Conservation (phyloP, 2,797 vertebrate genomes). For the Diceros bicornis region DNA sequence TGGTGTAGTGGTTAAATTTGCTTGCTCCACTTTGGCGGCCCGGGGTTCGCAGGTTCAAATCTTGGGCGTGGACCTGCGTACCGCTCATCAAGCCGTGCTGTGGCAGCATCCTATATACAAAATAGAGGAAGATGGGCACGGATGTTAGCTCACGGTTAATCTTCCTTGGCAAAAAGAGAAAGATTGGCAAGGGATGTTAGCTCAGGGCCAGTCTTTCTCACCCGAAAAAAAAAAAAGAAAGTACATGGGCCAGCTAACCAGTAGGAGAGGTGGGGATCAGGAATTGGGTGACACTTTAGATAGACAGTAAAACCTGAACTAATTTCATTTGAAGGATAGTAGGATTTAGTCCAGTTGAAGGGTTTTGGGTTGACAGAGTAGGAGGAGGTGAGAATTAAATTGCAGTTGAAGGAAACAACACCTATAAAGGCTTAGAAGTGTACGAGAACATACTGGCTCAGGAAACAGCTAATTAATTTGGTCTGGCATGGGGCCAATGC, state of each 20-base stretch:
- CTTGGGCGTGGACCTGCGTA: too few relatives aligned
- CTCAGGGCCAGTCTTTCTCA: too few relatives aligned
- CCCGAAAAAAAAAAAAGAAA: background rate
- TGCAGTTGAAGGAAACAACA: background rate
- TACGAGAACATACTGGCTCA: background rate
- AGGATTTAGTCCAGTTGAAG: background rate
- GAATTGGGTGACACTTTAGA: background rate
- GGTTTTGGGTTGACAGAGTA: background rate
- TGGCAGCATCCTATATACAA: too few relatives aligned
- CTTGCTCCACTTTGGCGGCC: too few relatives aligned
- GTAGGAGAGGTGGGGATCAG: background rate
- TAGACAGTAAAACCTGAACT: background rate
- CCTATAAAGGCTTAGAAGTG: background rate
- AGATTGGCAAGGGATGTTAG: too few relatives aligned
- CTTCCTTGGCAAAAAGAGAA: too few relatives aligned
- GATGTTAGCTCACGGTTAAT: too few relatives aligned
- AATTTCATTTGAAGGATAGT: background rate
- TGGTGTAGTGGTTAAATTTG: too few relatives aligned
- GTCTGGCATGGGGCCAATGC: background rate
- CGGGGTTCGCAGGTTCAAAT: too few relatives aligned
- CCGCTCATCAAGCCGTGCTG: too few relatives aligned
- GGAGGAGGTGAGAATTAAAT: conserved; percentile 6
- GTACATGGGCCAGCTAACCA: background rate
- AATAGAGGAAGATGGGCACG: too few relatives aligned
- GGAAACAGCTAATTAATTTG: background rate